phyloP scores from a whole-genome alignment of 2,888 invertebrate genomes.

The Drosophila diplacantha region DNA sequence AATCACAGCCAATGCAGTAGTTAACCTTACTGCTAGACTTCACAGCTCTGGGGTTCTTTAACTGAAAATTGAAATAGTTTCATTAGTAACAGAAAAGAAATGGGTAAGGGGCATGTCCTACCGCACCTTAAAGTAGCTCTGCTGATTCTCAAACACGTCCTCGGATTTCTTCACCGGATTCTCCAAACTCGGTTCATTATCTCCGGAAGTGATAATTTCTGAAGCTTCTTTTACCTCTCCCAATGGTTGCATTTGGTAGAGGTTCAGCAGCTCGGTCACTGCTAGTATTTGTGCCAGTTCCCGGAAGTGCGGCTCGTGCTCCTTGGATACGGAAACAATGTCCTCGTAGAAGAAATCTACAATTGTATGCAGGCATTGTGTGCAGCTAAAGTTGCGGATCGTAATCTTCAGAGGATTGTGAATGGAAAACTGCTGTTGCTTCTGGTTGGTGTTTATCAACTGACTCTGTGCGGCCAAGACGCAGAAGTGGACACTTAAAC shows the following conservation, averaged over 20 bases:
- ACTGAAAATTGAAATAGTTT: slow-evolving; percentile 20
- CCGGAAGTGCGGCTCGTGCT: slow-evolving; percentile 75
- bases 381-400: slow-evolving; percentile 74
- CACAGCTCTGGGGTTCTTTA: slow-evolving; percentile 67
- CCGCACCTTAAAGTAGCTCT: slow-evolving; percentile 73
- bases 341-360: slow-evolving; percentile 76
- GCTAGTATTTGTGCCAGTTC: slow-evolving; percentile 73
- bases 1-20: slow-evolving; percentile 77
- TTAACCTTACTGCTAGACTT: slow-evolving; percentile 76
- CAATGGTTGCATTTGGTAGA: slow-evolving; percentile 63
- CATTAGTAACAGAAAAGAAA: no score
- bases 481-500: slow-evolving; percentile 73
- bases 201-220: slow-evolving; percentile 33
- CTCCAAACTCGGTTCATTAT: slow-evolving; percentile 21
- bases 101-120: background rate
- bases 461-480: slow-evolving; percentile 76
- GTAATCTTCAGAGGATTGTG: slow-evolving; percentile 75
- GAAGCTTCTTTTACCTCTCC: slow-evolving; percentile 37
- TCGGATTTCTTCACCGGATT: slow-evolving; percentile 42
- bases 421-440: slow-evolving; percentile 75
- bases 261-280: slow-evolving; percentile 71
- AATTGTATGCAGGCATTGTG: slow-evolving; percentile 72
- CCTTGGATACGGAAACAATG: slow-evolving; percentile 71
- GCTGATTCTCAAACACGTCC: slow-evolving; percentile 72
- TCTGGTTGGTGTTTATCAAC: slow-evolving; percentile 68